Base-by-base conservation (phyloP, 2,113 vertebrate species). In the Pachypanchax playfairii region DNA sequence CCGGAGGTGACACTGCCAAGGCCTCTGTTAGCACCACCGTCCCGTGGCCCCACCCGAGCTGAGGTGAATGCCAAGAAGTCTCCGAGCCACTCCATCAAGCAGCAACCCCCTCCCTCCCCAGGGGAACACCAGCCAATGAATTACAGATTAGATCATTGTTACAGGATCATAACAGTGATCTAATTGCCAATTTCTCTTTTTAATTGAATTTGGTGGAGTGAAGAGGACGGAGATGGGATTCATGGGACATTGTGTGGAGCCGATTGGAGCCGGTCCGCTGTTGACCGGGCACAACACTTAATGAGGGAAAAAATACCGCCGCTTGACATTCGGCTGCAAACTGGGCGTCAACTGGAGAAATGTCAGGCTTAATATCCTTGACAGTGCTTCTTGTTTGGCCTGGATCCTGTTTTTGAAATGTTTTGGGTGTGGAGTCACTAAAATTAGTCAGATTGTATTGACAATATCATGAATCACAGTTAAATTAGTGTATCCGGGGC, bases 161-260 rank as follows among this genome's bases (percentile, higher is more conserved):
- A 88, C 85, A 85, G 84, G 88, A 92, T 92, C 91, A 92, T 90
- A 90, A 91, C 88, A 77, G 83, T 84, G 70, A 79, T 90, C 91
- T 91, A 92, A 92, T 92, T 90, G 90, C 82, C 88, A 91, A 91
- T 92, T 91, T 92, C 89, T 90, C 87, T 85, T 88, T 91, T 91
- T 92, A 93, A 93, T 92, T 92, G 91, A 92, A 92, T 92, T 88
- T 89, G 85, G 86, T 89, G 88, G 79, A 91, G 87, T 91, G 89
- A 85, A 75, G 88, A 91, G 89, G 89, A 84, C 84, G 57, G 65
- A 86, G 89, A 89, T 85, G 77, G 77, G 79, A 84, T 87, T 82
- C 53, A 76, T 58, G 83, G 77, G 76, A 80, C 65, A 62, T 43
- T 60, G 73, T 48, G 77, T 66, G 54, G 72, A 75, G 74, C 58